Evolutionary conservation across 2,797 vertebrate species (phyloP), one percentile per base, ranked within the genome.

Genomic region (Pitangus sulphuratus): DNA sequence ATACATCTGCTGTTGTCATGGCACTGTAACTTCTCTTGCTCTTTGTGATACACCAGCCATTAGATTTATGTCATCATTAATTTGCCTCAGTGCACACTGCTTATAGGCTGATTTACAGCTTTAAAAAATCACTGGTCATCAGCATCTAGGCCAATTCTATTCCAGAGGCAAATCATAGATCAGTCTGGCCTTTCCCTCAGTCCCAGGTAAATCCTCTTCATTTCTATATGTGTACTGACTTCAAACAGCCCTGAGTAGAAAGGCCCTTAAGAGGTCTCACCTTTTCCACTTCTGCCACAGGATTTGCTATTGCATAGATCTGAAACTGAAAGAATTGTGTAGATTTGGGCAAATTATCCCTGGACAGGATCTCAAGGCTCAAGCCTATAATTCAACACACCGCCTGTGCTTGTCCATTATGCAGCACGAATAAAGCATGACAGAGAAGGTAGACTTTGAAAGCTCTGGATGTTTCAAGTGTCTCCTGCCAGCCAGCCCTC

Each of bases 1-100:
- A 92, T 91, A 70, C 37, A 78, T 57, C 87, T 91, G 84, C 91
- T 64, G 37, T 68, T 97, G 84, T 95, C 95, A 97, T 71, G 65
- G 80, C 69, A 92, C 72, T 93, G 30, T 74, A 87, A 90, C 65
- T 92, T 94, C 83, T 62, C 48, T 64, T 76, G 51, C 45, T 95
- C 60, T 76, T 94, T 58, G 40, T 96, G 87, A 44, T 84, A 94
- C 74, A 82, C 48, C 87, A 96, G 57, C 71, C 61, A 83, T 90
- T 96, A 92, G 40, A 96, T 95, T 88, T 84, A 71, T 74, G 26
- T 72, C 80, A 85, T 42, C 78, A 64, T 95, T 96, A 84, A 93
- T 97, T 95, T 96, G 25, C 77, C 51, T 87, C 66, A 86, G 50
- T 90, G 28, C 44, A 60, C 64, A 93, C 37, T 66, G 68, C 21